A percentile compares a stretch with the other conserved stretches of the same genome.
Evolutionary conservation across 1,140 invertebrate species (phyloP).

Genomic region (Macrosteles quadrilineatus): DNA sequence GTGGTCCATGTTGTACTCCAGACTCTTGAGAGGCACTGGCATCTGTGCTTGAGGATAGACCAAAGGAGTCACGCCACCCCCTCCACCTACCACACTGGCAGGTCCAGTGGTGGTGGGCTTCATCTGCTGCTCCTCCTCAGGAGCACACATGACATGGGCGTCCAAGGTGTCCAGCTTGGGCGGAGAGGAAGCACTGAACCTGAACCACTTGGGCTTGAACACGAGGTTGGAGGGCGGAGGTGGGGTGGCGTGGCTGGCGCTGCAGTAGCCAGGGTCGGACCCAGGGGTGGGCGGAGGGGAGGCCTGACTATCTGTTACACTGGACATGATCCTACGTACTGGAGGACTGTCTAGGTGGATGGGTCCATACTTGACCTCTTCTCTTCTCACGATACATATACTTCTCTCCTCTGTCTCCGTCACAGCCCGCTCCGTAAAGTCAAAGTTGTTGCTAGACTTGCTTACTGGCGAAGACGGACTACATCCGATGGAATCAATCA

Average conservation of each 20-base stretch:
- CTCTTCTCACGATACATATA: conserved; percentile 9
- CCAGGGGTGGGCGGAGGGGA: conserved; percentile 35
- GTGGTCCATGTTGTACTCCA: conserved; percentile 87
- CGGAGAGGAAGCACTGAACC: conserved; percentile 28
- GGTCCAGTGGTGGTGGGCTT: not conserved
- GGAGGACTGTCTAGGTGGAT: conserved; percentile 9
- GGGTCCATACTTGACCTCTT: not conserved
- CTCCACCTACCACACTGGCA: not conserved
- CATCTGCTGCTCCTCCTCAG: not conserved
- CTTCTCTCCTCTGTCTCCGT: conserved; percentile 17
- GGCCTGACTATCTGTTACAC: conserved; percentile 17
- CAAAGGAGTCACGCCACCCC: not conserved
- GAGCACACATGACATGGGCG: conserved; percentile 19
- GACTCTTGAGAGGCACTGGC: conserved; percentile 62
- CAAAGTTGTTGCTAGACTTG: not conserved
- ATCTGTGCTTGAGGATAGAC: conserved; percentile 51
- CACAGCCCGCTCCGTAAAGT: not conserved
- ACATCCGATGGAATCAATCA: conserved; percentile 41
- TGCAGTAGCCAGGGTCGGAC: conserved; percentile 36
- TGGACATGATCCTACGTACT: not conserved
- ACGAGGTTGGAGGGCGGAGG: conserved; percentile 32
- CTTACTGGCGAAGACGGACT: conserved; percentile 7
- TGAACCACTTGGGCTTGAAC: conserved; percentile 30
- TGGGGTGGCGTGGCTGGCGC: conserved; percentile 23
- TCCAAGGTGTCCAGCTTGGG: conserved; percentile 27